Percentiles rank a stretch among this genome's conserved stretches.
Conservation (phyloP, 1,140 invertebrate species). For the Hylaeus anthracinus region DNA sequence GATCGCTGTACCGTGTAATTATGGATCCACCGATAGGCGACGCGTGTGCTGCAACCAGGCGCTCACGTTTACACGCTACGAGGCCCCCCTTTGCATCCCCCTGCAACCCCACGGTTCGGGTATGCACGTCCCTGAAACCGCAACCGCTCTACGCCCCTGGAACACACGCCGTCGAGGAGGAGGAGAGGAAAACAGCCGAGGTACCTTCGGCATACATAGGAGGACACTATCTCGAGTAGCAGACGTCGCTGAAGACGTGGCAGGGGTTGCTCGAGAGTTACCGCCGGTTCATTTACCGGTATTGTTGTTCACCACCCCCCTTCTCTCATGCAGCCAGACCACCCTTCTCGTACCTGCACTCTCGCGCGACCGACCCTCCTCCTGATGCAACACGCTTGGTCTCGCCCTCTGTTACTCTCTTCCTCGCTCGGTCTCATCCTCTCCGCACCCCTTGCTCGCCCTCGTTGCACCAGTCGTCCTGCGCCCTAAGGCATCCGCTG, state of each 20-base stretch:
- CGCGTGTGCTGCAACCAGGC: slow-evolving; percentile 38
- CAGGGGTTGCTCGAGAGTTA: slow-evolving; percentile 67
- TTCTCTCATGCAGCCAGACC: not conserved
- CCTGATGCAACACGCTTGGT: slow-evolving; percentile 33
- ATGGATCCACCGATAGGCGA: slow-evolving; percentile 56
- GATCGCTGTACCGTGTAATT: slow-evolving; percentile 60
- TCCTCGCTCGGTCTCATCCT: not conserved
- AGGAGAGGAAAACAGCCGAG: slow-evolving; percentile 51
- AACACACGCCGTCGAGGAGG: slow-evolving; percentile 29
- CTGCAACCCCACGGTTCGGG: slow-evolving; percentile 15
- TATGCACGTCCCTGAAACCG: slow-evolving; percentile 52
- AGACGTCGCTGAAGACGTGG: slow-evolving; percentile 64
- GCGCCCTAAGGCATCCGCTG: not conserved
- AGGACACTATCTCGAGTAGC: slow-evolving; percentile 68
- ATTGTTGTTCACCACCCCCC: slow-evolving; percentile 67
- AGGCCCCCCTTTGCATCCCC: not conserved
- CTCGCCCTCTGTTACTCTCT: slow-evolving; percentile 38
- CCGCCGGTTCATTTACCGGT: slow-evolving; percentile 73
- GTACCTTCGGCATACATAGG: slow-evolving; percentile 43
- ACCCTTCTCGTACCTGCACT: slow-evolving; percentile 10
- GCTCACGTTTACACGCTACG: slow-evolving; percentile 3
- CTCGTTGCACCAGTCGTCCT: slow-evolving; percentile 54
- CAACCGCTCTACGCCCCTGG: slow-evolving; percentile 36
- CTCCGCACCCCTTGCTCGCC: too few relatives aligned
- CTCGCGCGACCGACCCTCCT: slow-evolving; percentile 18